Evolutionary conservation across 2,113 vertebrate genomes (phyloP).

Genomic region (Nycticryphes semicollaris): DNA sequence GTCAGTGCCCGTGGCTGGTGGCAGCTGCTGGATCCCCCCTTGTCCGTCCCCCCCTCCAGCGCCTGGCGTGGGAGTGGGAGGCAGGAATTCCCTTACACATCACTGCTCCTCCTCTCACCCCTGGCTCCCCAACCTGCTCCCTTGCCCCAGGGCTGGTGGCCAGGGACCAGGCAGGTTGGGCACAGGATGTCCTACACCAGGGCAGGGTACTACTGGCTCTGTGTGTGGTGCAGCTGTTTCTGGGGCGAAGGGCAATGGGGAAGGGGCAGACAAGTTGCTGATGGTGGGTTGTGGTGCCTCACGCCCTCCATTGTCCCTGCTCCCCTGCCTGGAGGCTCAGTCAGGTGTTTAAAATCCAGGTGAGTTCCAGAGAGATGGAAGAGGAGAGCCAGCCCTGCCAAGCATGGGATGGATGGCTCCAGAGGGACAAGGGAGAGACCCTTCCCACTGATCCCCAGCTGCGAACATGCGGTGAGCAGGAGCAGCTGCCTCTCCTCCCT

Average conservation of each 20-base stretch:
- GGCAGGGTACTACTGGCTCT: neutral
- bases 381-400: neutral
- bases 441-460: neutral
- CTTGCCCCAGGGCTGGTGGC: neutral
- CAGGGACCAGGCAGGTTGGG: neutral
- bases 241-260: neutral
- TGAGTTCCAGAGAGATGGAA: neutral
- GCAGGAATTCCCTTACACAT: slow-evolving; percentile 3
- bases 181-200: neutral
- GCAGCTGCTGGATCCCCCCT: neutral
- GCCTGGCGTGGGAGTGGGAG: neutral
- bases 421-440: neutral
- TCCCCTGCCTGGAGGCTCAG: neutral
- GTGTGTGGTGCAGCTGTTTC: neutral
- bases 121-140: too few species aligned
- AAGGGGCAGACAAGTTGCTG: neutral
- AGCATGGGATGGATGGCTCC: accelerated
- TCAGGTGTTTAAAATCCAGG: neutral
- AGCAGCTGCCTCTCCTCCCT: neutral
- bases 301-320: neutral
- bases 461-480: accelerated
- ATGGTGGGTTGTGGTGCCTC: accelerated
- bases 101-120: neutral
- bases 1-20: neutral
- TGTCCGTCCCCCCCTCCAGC: neutral